Conservation (phyloP, 2,113 vertebrate genomes). For the Saccopteryx leptura region DNA sequence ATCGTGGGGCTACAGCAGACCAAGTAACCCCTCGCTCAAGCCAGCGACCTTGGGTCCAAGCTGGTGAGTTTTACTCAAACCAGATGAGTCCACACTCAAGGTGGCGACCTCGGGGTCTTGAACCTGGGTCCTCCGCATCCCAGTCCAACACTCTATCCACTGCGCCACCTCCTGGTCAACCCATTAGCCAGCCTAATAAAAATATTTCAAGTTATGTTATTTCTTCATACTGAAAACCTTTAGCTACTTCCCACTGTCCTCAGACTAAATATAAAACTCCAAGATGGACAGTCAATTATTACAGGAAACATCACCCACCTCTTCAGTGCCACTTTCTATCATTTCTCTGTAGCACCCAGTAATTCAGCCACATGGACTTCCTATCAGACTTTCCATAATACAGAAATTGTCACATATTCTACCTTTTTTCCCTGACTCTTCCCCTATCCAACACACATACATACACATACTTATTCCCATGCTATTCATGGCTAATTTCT, state of each 20-base stretch:
- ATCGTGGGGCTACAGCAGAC: too few species aligned
- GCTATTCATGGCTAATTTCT: background rate
- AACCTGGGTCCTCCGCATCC: too few species aligned
- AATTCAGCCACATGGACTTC: background rate
- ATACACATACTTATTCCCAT: rapidly evolving
- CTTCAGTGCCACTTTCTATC: background rate
- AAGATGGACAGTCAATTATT: background rate
- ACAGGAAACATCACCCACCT: background rate
- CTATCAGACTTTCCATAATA: background rate
- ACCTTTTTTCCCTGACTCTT: background rate
- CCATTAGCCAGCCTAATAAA: conserved; percentile 26
- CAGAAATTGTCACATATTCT: background rate
- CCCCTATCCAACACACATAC: background rate
- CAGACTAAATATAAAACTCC: background rate
- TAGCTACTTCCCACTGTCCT: background rate
- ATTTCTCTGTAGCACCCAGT: background rate
- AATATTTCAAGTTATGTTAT: background rate
- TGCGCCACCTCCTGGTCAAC: background rate
- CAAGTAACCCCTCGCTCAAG: too few species aligned
- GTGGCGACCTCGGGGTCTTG: too few species aligned
- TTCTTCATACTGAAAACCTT: conserved; percentile 14
- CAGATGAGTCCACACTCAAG: too few species aligned
- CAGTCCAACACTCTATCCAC: too few species aligned
- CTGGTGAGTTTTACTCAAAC: too few species aligned
- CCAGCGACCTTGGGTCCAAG: too few species aligned